Conservation (phyloP, 64 coral and sea anemone species). For the Actinia equina region DNA sequence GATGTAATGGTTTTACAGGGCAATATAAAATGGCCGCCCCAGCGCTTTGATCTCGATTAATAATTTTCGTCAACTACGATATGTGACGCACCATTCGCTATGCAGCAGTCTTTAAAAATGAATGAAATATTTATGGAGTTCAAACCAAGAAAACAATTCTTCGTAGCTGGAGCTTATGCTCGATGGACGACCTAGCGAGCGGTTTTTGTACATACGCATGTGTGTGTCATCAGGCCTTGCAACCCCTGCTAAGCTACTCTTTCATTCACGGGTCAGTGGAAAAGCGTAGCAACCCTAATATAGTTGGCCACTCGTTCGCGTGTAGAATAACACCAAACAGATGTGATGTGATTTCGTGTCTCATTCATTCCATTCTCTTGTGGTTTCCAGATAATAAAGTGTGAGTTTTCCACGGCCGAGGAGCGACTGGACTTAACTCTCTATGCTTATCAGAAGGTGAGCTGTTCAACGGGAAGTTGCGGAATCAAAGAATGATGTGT, state of each 20-base stretch:
- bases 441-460: background rate
- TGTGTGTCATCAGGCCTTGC: background rate
- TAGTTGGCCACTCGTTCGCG: background rate
- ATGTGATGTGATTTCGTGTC: background rate
- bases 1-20: background rate
- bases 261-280: background rate
- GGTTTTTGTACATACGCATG: background rate
- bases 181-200: background rate
- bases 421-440: background rate
- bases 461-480: background rate
- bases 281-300: background rate
- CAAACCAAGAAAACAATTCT: conserved; percentile 21
- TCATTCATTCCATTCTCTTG: background rate
- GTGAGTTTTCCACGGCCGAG: background rate
- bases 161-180: background rate
- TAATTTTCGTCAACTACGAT: background rate
- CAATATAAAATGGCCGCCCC: background rate
- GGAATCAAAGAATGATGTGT: background rate
- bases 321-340: background rate
- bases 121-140: conserved; percentile 25
- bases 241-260: background rate
- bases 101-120: background rate
- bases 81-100: background rate
- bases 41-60: background rate
- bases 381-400: background rate